Evolutionary conservation across 2,113 vertebrate genomes (phyloP).

Genomic region (Paradoxurus hermaphroditus): DNA sequence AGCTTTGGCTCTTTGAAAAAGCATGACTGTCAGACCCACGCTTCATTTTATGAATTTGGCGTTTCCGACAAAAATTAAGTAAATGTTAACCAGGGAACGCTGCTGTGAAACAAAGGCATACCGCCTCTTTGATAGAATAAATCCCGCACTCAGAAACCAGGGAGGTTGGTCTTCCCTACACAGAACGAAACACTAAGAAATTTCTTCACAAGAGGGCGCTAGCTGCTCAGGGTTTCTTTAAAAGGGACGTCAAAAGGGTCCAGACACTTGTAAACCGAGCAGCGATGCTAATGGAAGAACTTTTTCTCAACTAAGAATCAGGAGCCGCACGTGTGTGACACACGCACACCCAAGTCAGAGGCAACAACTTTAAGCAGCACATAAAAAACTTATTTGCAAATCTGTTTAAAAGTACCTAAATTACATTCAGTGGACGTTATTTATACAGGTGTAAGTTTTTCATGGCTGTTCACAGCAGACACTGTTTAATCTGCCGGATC

Average conservation of each 20-base stretch:
- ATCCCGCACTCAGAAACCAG: rapidly evolving
- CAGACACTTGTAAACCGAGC: rapidly evolving
- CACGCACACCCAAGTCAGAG: background rate
- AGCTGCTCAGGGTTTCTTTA: conserved; percentile 28
- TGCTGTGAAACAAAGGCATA: background rate
- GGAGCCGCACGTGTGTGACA: background rate
- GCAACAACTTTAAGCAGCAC: background rate
- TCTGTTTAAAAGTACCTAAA: background rate
- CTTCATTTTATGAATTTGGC: background rate
- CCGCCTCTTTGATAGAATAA: background rate
- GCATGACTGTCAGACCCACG: background rate
- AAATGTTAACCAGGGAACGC: background rate
- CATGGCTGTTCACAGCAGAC: background rate
- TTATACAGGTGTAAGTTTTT: background rate
- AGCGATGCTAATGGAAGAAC: background rate
- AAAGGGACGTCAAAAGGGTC: background rate
- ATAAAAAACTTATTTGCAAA: background rate
- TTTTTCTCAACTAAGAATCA: background rate
- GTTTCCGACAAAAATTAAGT: background rate
- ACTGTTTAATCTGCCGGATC: background rate
- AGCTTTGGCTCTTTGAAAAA: background rate
- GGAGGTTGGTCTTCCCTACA: background rate
- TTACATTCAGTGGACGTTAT: background rate
- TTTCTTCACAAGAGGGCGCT: conserved; percentile 72
- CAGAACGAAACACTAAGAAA: background rate